A percentile compares a stretch with the other conserved stretches of the same genome.
Conservation (phyloP, 2,113 vertebrate species). For the Calypte anna region DNA sequence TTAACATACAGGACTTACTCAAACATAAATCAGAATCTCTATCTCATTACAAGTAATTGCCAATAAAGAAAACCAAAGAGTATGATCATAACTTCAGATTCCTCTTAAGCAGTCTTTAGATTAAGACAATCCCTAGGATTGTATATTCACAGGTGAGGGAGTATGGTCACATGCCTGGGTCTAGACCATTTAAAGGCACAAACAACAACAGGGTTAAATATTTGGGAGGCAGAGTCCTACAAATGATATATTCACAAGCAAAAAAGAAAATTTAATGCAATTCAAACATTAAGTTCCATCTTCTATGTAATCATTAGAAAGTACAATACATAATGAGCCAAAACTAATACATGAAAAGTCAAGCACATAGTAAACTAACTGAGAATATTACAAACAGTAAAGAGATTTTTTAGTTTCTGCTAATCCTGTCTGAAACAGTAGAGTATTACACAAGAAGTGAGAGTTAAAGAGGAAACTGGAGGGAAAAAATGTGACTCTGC, state of each 20-base stretch:
- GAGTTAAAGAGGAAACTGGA: not conserved
- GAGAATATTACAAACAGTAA: not conserved
- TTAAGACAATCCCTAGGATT: not conserved
- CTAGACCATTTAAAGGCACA: not conserved
- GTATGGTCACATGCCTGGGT: not conserved
- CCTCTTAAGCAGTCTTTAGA: not conserved
- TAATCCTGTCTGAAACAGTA: not conserved
- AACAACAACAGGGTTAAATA: not conserved
- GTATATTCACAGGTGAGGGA: not conserved
- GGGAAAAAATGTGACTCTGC: not conserved
- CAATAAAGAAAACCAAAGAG: not conserved
- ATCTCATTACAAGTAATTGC: not conserved
- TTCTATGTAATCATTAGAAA: not conserved
- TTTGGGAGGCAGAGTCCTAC: not conserved
- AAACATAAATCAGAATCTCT: not conserved
- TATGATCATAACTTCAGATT: not conserved
- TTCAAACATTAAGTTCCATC: not conserved
- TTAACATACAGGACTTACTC: not conserved
- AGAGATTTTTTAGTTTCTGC: not conserved
- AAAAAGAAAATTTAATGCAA: not conserved
- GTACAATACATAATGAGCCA: not conserved
- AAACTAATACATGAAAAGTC: not conserved
- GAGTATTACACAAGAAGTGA: not conserved
- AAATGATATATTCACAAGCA: not conserved
- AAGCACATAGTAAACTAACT: not conserved